Conservation (phyloP, 2,113 vertebrate genomes). For the Perca fluviatilis region DNA sequence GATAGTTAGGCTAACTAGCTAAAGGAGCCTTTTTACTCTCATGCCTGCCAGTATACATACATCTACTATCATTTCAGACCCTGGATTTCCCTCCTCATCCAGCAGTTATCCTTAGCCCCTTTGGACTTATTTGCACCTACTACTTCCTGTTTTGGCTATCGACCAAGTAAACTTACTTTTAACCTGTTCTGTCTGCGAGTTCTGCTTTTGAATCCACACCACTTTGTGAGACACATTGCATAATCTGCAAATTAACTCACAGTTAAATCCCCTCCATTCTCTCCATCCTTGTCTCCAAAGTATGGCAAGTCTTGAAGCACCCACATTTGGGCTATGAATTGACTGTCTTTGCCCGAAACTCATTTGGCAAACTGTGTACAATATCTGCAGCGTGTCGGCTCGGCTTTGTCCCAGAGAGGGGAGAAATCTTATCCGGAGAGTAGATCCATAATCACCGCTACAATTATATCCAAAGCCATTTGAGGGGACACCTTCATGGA, state of each 20-base stretch:
- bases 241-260: background rate
- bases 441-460: background rate
- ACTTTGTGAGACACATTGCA: background rate
- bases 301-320: background rate
- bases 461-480: background rate
- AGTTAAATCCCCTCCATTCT: background rate
- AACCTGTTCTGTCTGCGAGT: background rate
- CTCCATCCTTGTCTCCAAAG: background rate
- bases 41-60: background rate
- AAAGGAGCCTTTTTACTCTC: background rate
- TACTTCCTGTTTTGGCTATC: background rate
- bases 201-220: too few relatives aligned
- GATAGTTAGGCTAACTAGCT: too few relatives aligned
- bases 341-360: background rate
- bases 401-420: slow-evolving; percentile 3
- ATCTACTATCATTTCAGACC: background rate
- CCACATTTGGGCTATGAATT: background rate
- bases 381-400: background rate
- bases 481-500: background rate
- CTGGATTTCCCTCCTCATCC: background rate
- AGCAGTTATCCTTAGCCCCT: background rate
- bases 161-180: background rate
- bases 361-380: background rate
- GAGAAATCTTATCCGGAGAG: background rate
- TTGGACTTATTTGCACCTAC: background rate